Conservation (phyloP, 2,888 invertebrate species). For the Drosophila conformis region DNA sequence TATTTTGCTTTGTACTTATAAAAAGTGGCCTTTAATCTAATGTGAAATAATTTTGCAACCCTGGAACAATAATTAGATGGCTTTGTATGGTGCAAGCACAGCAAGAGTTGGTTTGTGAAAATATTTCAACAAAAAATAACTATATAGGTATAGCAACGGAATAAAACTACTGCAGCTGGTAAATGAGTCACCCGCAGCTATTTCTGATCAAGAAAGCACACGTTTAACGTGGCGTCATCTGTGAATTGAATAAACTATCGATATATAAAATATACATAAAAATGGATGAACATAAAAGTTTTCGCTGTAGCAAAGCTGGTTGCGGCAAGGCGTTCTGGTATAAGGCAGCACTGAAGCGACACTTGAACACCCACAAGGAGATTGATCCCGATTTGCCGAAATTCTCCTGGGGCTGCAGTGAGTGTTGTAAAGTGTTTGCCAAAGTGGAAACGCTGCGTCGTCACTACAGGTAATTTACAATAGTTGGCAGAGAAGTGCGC, state of each 20-base stretch:
- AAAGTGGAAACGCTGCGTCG: slow-evolving; percentile 47
- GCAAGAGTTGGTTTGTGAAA: neutral
- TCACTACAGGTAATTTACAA: slow-evolving; percentile 30
- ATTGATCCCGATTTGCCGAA: slow-evolving; percentile 25
- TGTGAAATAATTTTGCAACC: neutral
- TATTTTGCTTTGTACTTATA: neutral
- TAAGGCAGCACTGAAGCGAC: slow-evolving; percentile 43
- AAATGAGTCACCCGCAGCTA: neutral
- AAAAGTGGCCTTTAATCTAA: neutral
- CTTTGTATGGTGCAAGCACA: neutral
- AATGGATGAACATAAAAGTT: slow-evolving; percentile 49
- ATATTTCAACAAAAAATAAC: neutral
- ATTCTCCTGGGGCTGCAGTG: slow-evolving; percentile 29
- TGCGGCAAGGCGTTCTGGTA: slow-evolving; percentile 56
- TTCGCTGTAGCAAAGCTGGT: slow-evolving; percentile 21
- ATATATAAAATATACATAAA: neutral
- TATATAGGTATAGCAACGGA: neutral
- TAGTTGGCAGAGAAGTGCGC: neutral
- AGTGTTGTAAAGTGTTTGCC: slow-evolving; percentile 37
- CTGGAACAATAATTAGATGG: neutral
- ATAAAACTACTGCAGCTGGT: neutral
- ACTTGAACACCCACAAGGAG: slow-evolving; percentile 25
- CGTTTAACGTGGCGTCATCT: neutral
- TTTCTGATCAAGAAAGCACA: neutral
- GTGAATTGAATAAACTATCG: neutral